Conservation (phyloP, 2,113 vertebrate genomes). For the Barnardius zonarius region DNA sequence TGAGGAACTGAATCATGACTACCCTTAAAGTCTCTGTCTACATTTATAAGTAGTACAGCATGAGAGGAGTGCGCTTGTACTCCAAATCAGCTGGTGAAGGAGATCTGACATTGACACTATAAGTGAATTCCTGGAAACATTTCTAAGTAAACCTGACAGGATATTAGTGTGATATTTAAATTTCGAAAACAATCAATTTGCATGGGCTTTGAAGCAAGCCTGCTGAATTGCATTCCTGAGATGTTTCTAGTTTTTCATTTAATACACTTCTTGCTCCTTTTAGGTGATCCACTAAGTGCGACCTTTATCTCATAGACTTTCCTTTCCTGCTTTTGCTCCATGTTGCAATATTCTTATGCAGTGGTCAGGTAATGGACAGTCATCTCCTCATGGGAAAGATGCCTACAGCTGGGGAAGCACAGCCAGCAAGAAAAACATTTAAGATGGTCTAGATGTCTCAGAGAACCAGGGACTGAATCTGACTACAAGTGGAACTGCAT, state of each 20-base stretch:
- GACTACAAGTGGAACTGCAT: background rate
- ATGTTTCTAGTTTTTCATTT: background rate
- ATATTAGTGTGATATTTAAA: background rate
- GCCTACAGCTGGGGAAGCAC: background rate
- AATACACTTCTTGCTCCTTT: background rate
- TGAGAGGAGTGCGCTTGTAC: background rate
- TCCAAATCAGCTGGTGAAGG: background rate
- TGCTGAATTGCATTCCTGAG: background rate
- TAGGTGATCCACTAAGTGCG: background rate
- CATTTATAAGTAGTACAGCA: background rate
- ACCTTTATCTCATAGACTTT: background rate
- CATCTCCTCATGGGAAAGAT: background rate
- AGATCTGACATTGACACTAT: background rate
- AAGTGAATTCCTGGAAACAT: background rate
- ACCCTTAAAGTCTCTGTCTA: background rate
- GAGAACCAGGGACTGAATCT: background rate
- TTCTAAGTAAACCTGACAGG: background rate
- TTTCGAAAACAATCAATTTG: background rate
- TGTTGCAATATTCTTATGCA: background rate
- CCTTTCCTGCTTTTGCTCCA: background rate
- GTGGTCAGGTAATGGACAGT: background rate
- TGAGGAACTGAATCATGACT: background rate
- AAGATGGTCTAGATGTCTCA: background rate
- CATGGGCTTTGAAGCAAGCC: background rate
- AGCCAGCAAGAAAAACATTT: background rate